Percentiles rank a stretch among this genome's conserved stretches.
phyloP scores from a whole-genome alignment of 2,113 vertebrate genomes.

The Poecile atricapillus region DNA sequence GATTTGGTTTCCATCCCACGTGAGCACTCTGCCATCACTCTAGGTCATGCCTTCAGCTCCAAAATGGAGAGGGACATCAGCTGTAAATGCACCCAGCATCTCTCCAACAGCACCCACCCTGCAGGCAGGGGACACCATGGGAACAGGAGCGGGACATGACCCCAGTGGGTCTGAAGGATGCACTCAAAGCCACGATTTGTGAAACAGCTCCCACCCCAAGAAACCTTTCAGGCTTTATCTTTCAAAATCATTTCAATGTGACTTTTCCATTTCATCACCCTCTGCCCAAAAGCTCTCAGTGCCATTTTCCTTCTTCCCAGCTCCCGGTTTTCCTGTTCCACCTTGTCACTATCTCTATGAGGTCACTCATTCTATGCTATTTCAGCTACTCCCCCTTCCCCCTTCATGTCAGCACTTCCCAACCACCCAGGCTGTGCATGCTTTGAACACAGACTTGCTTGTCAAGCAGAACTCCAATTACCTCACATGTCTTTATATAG shows the following conservation, averaged over 20 bases:
- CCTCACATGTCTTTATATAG: neutral
- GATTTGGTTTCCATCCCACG: neutral
- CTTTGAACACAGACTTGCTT: neutral
- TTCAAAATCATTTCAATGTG: neutral
- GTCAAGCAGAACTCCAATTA: neutral
- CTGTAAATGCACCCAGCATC: neutral
- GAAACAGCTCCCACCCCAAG: neutral
- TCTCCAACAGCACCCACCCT: neutral
- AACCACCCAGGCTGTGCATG: neutral
- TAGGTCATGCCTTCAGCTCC: neutral
- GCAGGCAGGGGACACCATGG: neutral
- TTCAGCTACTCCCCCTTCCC: neutral
- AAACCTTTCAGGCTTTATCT: neutral
- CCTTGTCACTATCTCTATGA: neutral
- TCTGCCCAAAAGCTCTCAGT: neutral
- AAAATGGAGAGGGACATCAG: neutral
- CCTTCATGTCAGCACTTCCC: neutral
- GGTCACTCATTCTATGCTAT: neutral
- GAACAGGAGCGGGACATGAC: neutral
- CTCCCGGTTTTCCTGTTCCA: neutral
- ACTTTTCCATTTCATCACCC: neutral
- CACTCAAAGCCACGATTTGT: accelerated
- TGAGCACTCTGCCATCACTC: neutral
- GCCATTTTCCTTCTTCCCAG: neutral
- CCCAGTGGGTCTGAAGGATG: neutral